phyloP scores from a whole-genome alignment of 2,888 invertebrate species.

The Siphonodentalium dalli region DNA sequence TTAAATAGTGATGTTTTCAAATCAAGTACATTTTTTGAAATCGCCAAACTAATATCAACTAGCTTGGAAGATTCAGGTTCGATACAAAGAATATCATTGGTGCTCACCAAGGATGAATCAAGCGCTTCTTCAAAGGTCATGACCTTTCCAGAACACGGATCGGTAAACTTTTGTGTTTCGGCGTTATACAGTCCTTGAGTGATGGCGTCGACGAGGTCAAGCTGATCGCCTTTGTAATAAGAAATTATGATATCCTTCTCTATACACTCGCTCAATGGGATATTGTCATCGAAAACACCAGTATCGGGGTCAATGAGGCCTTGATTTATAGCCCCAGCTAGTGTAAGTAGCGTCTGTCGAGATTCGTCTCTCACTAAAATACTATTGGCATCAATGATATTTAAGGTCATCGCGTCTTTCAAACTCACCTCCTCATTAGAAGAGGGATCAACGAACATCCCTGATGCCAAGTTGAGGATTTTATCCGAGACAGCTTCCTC shows the following conservation, averaged over 20 bases:
- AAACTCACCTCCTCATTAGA: constrained; percentile 36
- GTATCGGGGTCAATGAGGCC: constrained; percentile 43
- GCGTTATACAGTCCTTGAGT: constrained; percentile 87
- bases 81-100: constrained; percentile 34
- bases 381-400: constrained; percentile 84
- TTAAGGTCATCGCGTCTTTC: constrained; percentile 74
- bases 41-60: too few species aligned
- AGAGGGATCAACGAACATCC: constrained; percentile 45
- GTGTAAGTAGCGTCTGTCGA: constrained; percentile 70
- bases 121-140: constrained; percentile 46
- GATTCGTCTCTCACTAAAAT: constrained; percentile 82
- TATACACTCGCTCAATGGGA: constrained; percentile 79
- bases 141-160: constrained; percentile 63
- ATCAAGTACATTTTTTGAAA: too few species aligned
- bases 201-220: constrained; percentile 71
- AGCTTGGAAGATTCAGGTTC: too few species aligned
- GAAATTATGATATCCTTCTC: constrained; percentile 71
- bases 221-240: constrained; percentile 36
- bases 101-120: constrained; percentile 35
- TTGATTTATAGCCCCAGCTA: constrained; percentile 49
- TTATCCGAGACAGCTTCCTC: constrained; percentile 72
- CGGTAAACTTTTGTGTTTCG: constrained; percentile 80
- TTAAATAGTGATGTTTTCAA: too few species aligned
- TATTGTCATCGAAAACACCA: constrained; percentile 38
- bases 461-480: constrained; percentile 71